Evolutionary conservation across 2,113 vertebrate species (phyloP).

Genomic region (Scolopax mira): DNA sequence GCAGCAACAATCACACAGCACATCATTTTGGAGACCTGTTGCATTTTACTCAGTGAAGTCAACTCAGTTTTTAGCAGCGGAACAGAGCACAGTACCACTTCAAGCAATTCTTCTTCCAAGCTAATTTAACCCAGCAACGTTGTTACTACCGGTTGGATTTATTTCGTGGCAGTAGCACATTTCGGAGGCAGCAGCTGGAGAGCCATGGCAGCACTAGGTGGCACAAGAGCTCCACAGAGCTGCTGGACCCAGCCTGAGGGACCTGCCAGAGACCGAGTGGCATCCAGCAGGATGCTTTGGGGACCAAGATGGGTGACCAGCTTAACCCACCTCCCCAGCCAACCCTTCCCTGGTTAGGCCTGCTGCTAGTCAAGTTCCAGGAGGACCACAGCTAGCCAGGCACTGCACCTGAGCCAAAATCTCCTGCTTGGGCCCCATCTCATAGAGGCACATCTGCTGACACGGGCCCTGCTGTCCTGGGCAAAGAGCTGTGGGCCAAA

Average conservation of each 20-base stretch:
- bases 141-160: accelerated
- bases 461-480: neutral
- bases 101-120: accelerated
- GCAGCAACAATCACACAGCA: neutral
- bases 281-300: accelerated
- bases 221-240: neutral
- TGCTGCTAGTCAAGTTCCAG: too few species aligned
- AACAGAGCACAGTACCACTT: neutral
- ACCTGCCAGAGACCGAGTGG: accelerated
- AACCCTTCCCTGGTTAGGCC: neutral
- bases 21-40: accelerated
- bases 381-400: too few species aligned
- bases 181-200: neutral
- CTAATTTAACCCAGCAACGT: accelerated
- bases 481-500: neutral
- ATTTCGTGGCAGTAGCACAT: accelerated
- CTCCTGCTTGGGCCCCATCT: neutral
- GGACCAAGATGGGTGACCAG: neutral
- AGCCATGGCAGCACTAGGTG: neutral
- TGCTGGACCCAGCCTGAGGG: accelerated
- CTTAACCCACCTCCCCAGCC: neutral
- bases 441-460: accelerated
- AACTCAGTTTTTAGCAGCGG: neutral
- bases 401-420: neutral
- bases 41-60: too few species aligned